Evolutionary conservation across 2,113 vertebrate genomes (phyloP), one percentile per base, ranked within the genome.

Genomic region (Formicarius rufipectus): DNA sequence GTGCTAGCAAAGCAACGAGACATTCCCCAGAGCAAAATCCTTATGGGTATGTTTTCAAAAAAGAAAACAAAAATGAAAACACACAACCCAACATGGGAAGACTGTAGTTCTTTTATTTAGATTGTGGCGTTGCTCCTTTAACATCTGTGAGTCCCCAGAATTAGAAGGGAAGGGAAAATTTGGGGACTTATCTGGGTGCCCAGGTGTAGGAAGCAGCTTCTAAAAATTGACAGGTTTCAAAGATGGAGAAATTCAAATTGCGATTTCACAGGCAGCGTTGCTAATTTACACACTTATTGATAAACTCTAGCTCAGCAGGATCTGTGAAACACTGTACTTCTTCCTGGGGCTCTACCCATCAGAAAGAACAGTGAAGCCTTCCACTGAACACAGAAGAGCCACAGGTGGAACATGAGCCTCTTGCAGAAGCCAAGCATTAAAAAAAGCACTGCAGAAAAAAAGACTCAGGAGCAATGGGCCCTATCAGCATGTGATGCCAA

Each of bases 341-440:
- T 37, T 79, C n/a, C 66, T 42, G 49, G 74, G 71, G 45, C 16
- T 66, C 37, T 71, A 66, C 63, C 79, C 50, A 77, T n/a, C 28
- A 90, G 60, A 84, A 90, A 47, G 59, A 89, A 78, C 31, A 86
- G 25, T 56, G 42, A 79, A 80, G 42, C 50, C 68, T 71, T 86
- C 39, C 42, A 73, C 79, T 56, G 52, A 85, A 63, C 56, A 88
- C n/a, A 71, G 62, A n/a, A 60, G 4, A 74, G 44, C 60, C 45
- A 52, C 47, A 84, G 64, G 9, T 72, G 45, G 47, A 93, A 71
- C 14, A 63, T 22, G 55, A 84, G 55, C 76, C 60, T 75, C 83
- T 81, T 74, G 55, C 73, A 89, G 72, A 93, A 97, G 90, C 56
- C 56, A 89, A 92, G 80, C 56, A 71, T 18, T 53, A n/a, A 49